Percentiles rank a stretch among this genome's conserved stretches.
phyloP scores from a whole-genome alignment of 2,888 invertebrate genomes.

The Hylaea fasciaria region DNA sequence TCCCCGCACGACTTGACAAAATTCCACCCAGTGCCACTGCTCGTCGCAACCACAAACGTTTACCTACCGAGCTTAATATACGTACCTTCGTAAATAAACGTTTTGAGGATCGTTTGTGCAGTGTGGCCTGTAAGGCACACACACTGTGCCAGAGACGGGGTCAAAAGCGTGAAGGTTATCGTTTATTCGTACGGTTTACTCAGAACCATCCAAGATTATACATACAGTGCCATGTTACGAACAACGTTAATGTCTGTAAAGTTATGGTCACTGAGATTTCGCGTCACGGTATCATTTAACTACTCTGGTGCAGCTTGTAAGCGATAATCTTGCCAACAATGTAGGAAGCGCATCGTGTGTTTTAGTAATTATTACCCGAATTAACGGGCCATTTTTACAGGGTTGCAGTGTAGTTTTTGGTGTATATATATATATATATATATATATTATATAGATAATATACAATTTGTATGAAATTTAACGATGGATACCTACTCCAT shows the following conservation, averaged over 20 bases:
- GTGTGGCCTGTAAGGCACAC: constrained; percentile 1
- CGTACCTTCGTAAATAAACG: constrained; percentile 11
- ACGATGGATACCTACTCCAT: no score
- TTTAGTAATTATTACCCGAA: constrained; percentile 36
- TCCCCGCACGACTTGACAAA: constrained; percentile 52
- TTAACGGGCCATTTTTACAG: no score
- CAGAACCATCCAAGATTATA: no score
- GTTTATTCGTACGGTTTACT: no score
- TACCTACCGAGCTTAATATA: constrained; percentile 14
- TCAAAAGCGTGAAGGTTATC: no score
- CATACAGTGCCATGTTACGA: no score
- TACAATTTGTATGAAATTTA: no score
- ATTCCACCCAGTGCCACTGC: constrained; percentile 45
- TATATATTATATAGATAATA: no score
- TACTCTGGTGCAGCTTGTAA: constrained; percentile 43
- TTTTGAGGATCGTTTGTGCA: constrained; percentile 5
- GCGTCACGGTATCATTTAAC: constrained; percentile 73
- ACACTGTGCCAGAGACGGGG: background rate
- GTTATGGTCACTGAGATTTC: constrained; percentile 77
- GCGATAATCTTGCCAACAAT: constrained; percentile 27
- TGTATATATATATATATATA: no score
- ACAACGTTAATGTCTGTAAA: constrained; percentile 57
- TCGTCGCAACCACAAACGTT: constrained; percentile 13
- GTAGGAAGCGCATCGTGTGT: constrained; percentile 70
- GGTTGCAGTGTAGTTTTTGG: no score